Base-by-base conservation (phyloP, 2,888 invertebrate genomes). In the Dioctria rufipes region DNA sequence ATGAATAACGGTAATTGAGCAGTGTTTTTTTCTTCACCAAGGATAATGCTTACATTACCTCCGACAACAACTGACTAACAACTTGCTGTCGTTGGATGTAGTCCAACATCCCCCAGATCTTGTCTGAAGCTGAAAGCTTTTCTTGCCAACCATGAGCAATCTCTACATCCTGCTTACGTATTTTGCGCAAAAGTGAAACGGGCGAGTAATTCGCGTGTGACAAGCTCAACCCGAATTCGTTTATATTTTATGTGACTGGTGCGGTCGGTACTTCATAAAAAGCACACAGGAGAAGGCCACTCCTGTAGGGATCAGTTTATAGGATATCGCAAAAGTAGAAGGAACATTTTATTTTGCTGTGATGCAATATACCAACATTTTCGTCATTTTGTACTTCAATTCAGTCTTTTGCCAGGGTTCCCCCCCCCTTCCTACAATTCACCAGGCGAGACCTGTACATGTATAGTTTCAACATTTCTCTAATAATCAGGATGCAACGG, bases 61-160 rank as follows among this genome's bases (percentile, higher is more conserved):
- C 77, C 77, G 77, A 77, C 77, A 60, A 75, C 42, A 77, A 77
- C 77, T 63, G 77, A 77, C 77, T 77, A 77, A 77, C 25, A 25
- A 25, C 43, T 63, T 37, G 60, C 25, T 77, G 6, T 49, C 49
- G 37, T 49, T 61, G 37, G 49, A 77, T 63, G 13, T 37, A 40
- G 77, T 61, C 49, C 77, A 77, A 63, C 77, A 77, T 77, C 77
- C 25, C 25, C 77, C 49, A 42, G 51, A 77, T 77, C 77, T 63
- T 46, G 9, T 46, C 37, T 13, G 63, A 77, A 46, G 43, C 63
- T 63, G 46, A 63, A 39, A 77, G 77, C 77, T 77, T 77, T 77
- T 25, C n/a, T n/a, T 37, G 13, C 25, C 25, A 25, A 25, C 25
- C 25, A 25, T 25, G 13, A 6, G 13, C 40, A 4, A 61, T 63